Percentiles rank a stretch among this genome's conserved stretches.
Conservation (phyloP, 2,888 invertebrate genomes). For the Micropterix aruncella region DNA sequence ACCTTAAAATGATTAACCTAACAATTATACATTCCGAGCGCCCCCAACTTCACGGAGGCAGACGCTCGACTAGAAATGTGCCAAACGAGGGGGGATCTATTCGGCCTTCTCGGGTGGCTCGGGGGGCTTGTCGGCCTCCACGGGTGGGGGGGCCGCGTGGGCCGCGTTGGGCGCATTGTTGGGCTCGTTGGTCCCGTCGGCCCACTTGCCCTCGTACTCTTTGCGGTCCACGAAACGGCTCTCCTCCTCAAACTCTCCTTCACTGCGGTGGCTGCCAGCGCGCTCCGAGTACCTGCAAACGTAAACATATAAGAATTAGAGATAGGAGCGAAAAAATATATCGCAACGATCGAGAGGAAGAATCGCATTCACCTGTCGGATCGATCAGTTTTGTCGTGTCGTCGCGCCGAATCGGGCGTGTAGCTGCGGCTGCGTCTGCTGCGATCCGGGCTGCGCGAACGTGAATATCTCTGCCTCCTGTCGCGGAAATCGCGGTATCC, state of each 20-base stretch:
- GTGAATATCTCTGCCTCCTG: slow-evolving; percentile 35
- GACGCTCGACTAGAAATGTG: too few relatives aligned
- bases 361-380: slow-evolving; percentile 23
- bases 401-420: slow-evolving; percentile 29
- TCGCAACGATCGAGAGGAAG: slow-evolving; percentile 1
- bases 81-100: too few relatives aligned
- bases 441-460: slow-evolving; percentile 42
- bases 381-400: slow-evolving; percentile 24
- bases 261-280: slow-evolving; percentile 31
- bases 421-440: slow-evolving; percentile 31
- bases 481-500: slow-evolving; percentile 55
- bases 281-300: slow-evolving; percentile 32
- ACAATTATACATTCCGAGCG: too few relatives aligned
- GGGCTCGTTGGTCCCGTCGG: slow-evolving; percentile 36
- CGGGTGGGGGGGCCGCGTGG: neutral
- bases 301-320: neutral
- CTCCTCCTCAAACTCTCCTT: slow-evolving; percentile 34
- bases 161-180: slow-evolving; percentile 11
- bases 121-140: slow-evolving; percentile 7
- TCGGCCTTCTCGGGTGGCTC: slow-evolving; percentile 1
- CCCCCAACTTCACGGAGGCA: too few relatives aligned
- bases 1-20: too few relatives aligned
- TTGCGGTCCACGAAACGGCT: slow-evolving; percentile 44
- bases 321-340: too few relatives aligned
- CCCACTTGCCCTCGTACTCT: slow-evolving; percentile 52